Conservation (phyloP, 2,888 invertebrate genomes). For the Synanthedon andrenaeformis region DNA sequence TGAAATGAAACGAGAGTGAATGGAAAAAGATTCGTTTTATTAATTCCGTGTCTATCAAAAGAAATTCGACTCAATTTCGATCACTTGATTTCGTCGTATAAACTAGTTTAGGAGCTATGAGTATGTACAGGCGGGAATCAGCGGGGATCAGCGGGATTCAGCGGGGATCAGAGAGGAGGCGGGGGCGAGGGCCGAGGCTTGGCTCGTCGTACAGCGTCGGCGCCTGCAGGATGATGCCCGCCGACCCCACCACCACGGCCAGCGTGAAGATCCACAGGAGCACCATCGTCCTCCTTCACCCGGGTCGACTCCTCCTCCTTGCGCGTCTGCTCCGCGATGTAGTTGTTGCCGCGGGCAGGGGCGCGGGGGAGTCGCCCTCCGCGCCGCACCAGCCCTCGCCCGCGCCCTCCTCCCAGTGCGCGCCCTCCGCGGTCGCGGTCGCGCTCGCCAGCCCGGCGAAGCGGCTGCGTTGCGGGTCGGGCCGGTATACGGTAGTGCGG, state of each 20-base stretch:
- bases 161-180: too few relatives aligned
- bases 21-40: too few relatives aligned
- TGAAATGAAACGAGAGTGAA: too few relatives aligned
- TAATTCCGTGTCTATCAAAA: too few relatives aligned
- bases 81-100: too few relatives aligned
- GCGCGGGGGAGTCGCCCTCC: slow-evolving; percentile 22
- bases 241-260: slow-evolving; percentile 93
- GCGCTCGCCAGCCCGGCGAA: slow-evolving; percentile 38
- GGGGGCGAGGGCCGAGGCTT: too few relatives aligned
- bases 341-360: slow-evolving; percentile 76
- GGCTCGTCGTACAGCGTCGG: too few relatives aligned
- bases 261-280: slow-evolving; percentile 97
- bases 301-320: slow-evolving; percentile 92
- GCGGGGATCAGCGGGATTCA: too few relatives aligned
- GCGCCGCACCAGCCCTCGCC: slow-evolving; percentile 20
- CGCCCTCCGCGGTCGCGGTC: slow-evolving; percentile 15
- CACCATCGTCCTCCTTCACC: slow-evolving; percentile 96
- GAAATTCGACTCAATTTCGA: too few relatives aligned
- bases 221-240: too few relatives aligned
- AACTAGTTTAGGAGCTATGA: too few relatives aligned
- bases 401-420: slow-evolving; percentile 13
- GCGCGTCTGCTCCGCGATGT: slow-evolving; percentile 92
- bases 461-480: slow-evolving; percentile 72
- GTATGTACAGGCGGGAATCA: too few relatives aligned
- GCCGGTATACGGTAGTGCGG: slow-evolving; percentile 76